Conservation (phyloP, 2,797 vertebrate species). For the Tokudaia muenninki region DNA sequence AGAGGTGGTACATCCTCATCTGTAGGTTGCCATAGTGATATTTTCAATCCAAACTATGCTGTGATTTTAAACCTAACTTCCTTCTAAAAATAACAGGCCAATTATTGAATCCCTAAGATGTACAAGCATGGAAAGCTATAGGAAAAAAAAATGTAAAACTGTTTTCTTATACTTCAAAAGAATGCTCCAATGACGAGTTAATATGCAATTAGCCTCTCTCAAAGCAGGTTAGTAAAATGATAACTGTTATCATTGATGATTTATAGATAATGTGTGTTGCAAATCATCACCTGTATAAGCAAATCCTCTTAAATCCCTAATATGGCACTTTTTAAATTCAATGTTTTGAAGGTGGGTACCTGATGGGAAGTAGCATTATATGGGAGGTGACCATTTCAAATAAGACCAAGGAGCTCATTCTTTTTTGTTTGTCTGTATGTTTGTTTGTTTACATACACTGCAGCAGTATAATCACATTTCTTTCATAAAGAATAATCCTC, state of each 20-base stretch:
- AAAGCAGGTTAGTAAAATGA: slow-evolving; percentile 22
- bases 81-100: slow-evolving; percentile 14
- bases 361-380: neutral
- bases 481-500: neutral
- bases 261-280: slow-evolving; percentile 35
- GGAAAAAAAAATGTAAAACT: neutral
- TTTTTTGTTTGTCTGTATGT: neutral
- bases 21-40: slow-evolving; percentile 1
- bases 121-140: neutral
- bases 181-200: neutral
- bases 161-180: neutral
- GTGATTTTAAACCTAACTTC: slow-evolving; percentile 51
- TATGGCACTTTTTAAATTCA: neutral
- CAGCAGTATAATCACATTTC: neutral
- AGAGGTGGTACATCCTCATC: neutral
- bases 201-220: neutral
- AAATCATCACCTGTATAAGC: neutral
- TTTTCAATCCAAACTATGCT: neutral
- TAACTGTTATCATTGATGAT: neutral
- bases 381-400: slow-evolving; percentile 11
- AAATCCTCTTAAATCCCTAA: slow-evolving; percentile 13
- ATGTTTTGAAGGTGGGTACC: neutral
- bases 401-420: neutral
- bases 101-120: neutral
- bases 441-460: neutral